phyloP scores from a whole-genome alignment of 2,888 invertebrate genomes.

The Drosophila neoperkinsi region DNA sequence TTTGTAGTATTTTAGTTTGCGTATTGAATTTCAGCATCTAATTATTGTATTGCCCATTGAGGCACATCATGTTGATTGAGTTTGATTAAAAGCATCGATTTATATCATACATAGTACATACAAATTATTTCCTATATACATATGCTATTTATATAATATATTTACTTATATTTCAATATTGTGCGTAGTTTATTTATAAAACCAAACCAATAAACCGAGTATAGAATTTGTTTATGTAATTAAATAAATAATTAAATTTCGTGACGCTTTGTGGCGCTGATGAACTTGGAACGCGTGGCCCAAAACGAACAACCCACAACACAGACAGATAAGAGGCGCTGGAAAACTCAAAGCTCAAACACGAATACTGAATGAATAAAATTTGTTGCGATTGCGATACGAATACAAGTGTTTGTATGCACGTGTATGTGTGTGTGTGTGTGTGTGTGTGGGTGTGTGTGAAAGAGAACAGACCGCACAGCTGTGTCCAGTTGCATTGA shows the following conservation, averaged over 20 bases:
- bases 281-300: constrained; percentile 58
- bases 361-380: constrained; percentile 37
- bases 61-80: constrained; percentile 12
- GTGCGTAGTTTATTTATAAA: constrained; percentile 50
- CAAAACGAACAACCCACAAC: not conserved
- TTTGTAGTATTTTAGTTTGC: not conserved
- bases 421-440: not conserved
- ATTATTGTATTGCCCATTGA: constrained; percentile 40
- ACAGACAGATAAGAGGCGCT: constrained; percentile 7
- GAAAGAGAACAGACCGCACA: constrained; percentile 5
- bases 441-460: not conserved
- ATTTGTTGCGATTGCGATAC: constrained; percentile 9
- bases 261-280: constrained; percentile 24
- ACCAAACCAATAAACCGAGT: not conserved
- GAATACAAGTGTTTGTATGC: not conserved
- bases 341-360: constrained; percentile 7
- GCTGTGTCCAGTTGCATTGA: constrained; percentile 14
- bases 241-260: constrained; percentile 21
- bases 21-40: constrained; percentile 21
- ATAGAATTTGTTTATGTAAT: constrained; percentile 12
- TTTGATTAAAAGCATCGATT: constrained; percentile 44
- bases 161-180: not conserved
- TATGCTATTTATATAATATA: not conserved
- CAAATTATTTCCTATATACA: not conserved
- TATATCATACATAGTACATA: constrained; percentile 1